phyloP scores from a whole-genome alignment of 2,888 invertebrate species.

The Leucoptera coffeella region DNA sequence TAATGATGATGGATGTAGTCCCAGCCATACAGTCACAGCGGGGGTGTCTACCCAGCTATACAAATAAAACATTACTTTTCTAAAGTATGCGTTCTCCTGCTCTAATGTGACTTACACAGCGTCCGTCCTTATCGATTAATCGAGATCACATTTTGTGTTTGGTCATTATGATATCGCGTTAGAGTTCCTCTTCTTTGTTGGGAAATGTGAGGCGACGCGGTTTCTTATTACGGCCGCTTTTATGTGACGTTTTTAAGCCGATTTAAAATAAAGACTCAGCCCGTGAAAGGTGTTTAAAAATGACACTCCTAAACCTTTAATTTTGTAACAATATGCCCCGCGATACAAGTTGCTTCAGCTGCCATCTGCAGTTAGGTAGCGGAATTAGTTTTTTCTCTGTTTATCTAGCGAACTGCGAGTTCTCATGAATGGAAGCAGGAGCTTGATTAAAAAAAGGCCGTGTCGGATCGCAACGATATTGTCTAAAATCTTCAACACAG shows the following conservation, averaged over 20 bases:
- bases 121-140: slow-evolving; percentile 34
- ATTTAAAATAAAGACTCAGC: too few species aligned
- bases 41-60: slow-evolving; percentile 52
- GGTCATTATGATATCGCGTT: slow-evolving; percentile 52
- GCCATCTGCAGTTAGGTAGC: slow-evolving; percentile 39
- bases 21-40: slow-evolving; percentile 48
- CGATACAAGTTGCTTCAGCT: too few species aligned
- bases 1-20: slow-evolving; percentile 51
- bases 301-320: too few species aligned
- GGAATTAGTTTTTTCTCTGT: too few species aligned
- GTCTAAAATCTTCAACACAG: slow-evolving; percentile 45
- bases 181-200: slow-evolving; percentile 48
- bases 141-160: slow-evolving; percentile 54
- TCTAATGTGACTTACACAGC: too few species aligned
- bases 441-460: slow-evolving; percentile 33
- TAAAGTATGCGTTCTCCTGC: too few species aligned
- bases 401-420: slow-evolving; percentile 7
- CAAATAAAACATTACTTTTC: slow-evolving; percentile 51
- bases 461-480: slow-evolving; percentile 43
- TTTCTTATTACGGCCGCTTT: too few species aligned
- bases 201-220: too few species aligned
- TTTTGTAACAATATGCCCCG: too few species aligned
- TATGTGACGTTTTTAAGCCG: too few species aligned
- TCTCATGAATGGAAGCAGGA: slow-evolving; percentile 28
- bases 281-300: too few species aligned